Conservation (phyloP, 2,113 vertebrate genomes). For the Egretta garzetta region DNA sequence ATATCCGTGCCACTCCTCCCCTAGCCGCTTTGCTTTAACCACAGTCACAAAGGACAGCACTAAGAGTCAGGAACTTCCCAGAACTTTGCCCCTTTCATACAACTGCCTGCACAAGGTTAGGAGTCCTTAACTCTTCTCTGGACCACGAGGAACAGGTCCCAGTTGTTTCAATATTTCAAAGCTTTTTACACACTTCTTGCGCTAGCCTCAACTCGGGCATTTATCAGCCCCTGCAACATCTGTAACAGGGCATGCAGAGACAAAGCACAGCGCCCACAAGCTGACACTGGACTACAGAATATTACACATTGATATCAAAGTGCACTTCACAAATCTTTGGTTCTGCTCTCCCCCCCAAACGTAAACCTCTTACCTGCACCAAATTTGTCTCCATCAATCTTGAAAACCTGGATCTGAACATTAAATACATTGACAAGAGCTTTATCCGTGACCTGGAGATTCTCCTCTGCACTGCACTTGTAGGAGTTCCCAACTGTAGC, state of each 20-base stretch:
- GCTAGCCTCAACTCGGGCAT: neutral
- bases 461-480: slow-evolving; percentile 86
- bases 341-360: neutral
- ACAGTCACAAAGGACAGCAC: neutral
- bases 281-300: neutral
- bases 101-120: neutral
- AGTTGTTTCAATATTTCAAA: neutral
- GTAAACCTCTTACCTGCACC: slow-evolving; percentile 82
- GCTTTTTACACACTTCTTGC: neutral
- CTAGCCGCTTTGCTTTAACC: neutral
- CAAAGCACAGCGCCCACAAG: neutral
- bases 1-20: fast-evolving
- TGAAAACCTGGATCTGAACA: slow-evolving; percentile 91
- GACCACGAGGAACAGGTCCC: neutral
- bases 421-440: slow-evolving; percentile 84
- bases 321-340: neutral
- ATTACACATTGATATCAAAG: neutral
- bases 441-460: slow-evolving; percentile 65
- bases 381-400: slow-evolving; percentile 81
- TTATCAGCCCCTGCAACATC: neutral
- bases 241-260: neutral
- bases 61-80: neutral
- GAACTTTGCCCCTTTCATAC: neutral
- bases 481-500: slow-evolving; percentile 88
- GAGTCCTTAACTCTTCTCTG: neutral